phyloP scores from a whole-genome alignment of 2,113 vertebrate genomes.

The Synodontis membranacea region DNA sequence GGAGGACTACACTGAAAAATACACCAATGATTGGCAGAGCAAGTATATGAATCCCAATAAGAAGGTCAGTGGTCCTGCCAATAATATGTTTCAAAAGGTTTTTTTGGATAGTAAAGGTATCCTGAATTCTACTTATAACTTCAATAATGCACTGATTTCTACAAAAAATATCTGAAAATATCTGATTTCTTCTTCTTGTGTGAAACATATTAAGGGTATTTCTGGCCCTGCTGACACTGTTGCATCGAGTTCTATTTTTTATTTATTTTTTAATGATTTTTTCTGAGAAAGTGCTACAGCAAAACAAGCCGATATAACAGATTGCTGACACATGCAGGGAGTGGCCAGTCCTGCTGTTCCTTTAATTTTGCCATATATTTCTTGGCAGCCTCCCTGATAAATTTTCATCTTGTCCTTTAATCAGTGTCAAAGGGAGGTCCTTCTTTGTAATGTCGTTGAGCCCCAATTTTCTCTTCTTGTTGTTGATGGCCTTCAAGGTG shows the following conservation, averaged over 20 bases:
- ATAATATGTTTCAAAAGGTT: background rate
- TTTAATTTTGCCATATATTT: no score
- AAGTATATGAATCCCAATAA: slow-evolving; percentile 49
- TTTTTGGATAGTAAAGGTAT: background rate
- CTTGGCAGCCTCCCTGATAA: background rate
- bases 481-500: background rate
- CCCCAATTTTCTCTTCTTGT: background rate
- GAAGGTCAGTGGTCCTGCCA: slow-evolving; percentile 53
- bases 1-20: slow-evolving; percentile 83
- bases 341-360: no score
- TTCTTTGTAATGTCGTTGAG: background rate
- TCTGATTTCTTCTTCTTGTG: background rate
- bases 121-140: background rate
- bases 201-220: background rate
- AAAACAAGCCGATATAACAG: background rate
- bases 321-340: background rate
- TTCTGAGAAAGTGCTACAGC: no score
- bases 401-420: background rate
- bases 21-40: slow-evolving; percentile 72
- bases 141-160: background rate
- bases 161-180: background rate
- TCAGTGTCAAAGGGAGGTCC: background rate
- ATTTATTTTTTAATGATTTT: no score
- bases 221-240: background rate
- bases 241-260: no score